Evolutionary conservation across 2,797 vertebrate genomes (phyloP).

Genomic region (Rhodeus uyekii): DNA sequence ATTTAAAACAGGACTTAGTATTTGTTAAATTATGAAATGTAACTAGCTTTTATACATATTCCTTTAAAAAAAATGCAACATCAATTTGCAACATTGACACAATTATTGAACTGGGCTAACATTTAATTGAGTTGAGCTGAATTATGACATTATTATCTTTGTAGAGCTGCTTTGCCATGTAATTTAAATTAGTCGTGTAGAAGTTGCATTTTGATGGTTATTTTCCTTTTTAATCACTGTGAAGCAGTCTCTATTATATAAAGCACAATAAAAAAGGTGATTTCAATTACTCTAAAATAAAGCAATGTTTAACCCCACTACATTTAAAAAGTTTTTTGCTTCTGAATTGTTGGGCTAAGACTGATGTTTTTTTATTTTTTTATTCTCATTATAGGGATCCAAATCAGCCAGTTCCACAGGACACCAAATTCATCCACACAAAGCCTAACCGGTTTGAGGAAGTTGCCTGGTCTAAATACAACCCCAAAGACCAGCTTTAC

Average conservation of each 20-base stretch:
- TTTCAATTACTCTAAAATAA: neutral
- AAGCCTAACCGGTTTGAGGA: conserved; percentile 97
- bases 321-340: neutral
- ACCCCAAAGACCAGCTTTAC: conserved; percentile 96
- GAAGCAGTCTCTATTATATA: neutral
- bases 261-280: neutral
- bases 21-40: too few species aligned
- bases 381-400: conserved; percentile 80
- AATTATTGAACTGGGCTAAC: neutral
- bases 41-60: too few species aligned
- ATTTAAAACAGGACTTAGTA: too few species aligned
- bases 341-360: neutral
- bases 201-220: neutral
- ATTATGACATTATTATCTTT: neutral
- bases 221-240: neutral
- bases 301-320: neutral
- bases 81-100: neutral
- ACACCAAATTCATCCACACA: conserved; percentile 97
- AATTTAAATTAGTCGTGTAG: too few species aligned
- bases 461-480: conserved; percentile 97
- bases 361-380: neutral
- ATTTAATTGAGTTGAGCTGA: neutral
- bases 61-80: too few species aligned
- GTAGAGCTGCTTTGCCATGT: neutral
- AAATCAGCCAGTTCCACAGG: conserved; percentile 95